Base-by-base conservation (phyloP, 1,140 invertebrate genomes). In the Ctenoplectra terminalis region DNA sequence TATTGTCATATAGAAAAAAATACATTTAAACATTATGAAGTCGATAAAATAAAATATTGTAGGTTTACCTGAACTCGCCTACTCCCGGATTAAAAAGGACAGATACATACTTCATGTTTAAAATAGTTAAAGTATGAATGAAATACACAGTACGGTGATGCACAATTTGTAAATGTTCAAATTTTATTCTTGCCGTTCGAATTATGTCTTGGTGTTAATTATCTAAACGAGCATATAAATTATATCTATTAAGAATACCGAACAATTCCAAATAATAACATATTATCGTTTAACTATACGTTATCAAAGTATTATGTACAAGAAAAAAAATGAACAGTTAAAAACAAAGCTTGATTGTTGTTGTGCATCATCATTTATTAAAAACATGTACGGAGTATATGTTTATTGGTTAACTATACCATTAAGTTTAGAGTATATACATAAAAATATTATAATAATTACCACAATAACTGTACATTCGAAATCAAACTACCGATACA, bases 61-160 rank as follows among this genome's bases (percentile, higher is more conserved):
- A 71, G 31, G 76, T 60, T 80, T 72, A 54, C 37, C 17, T 31
- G 20, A 73, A 80, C 58, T 73, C 77, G 70, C 77, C 77, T 80
- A 80, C 70, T 80, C 71, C 70, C 77, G 77, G 70, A 61, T 60
- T 63, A 13, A 72, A 79, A 31, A 43, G 2, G 9, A 67, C 20
- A 64, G 23, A 50, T 17, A 54, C 23, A 60, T 40, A 60, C 6
- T 31, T 69, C 48, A 61, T 48, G 48, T 72, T 63, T 52, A 63
- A 50, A 40, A 54, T 70, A 77, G 23, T 46, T 26, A 13, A 70
- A 37, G 6, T 50, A 58, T 20, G 23, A 43, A 64, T 6, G 6
- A 34, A 17, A 37, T 8, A 58, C 23, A 43, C 29, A 37, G 34
- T n/a, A 48, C 29, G 63, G 23, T 70, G 74, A 46, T 76, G 63